Conservation (phyloP, 2,797 vertebrate genomes). For the Pseudomugil tenellus region DNA sequence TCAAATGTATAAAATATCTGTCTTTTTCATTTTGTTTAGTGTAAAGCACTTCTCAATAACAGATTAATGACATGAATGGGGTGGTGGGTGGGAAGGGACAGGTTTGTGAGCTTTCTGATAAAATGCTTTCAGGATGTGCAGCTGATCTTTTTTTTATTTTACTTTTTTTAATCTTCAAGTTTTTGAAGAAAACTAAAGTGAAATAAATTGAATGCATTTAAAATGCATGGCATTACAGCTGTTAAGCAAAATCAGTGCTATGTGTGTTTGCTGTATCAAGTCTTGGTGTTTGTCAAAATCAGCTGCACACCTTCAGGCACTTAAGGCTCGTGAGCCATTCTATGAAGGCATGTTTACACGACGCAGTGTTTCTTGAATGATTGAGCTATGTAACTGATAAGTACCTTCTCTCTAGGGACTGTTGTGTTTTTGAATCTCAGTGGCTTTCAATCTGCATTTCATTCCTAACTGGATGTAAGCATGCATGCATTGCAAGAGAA, state of each 20-base stretch:
- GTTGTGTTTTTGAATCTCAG: conserved; percentile 56
- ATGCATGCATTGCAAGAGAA: conserved; percentile 80
- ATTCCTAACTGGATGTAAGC: conserved; percentile 67
- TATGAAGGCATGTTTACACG: conserved; percentile 82
- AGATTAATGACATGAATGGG: conserved; percentile 33
- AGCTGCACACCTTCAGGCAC: conserved; percentile 54
- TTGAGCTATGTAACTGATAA: conserved; percentile 67
- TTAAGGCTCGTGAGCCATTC: conserved; percentile 59
- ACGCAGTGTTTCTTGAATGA: conserved; percentile 69
- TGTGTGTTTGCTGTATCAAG: conserved; percentile 25
- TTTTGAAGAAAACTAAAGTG: conserved; percentile 1
- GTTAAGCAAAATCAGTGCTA: conserved; percentile 9
- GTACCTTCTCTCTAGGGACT: conserved; percentile 46
- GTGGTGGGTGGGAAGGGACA: conserved; percentile 27
- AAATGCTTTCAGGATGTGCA: conserved; percentile 52
- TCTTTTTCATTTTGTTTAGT: conserved; percentile 52
- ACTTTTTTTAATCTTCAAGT: conserved; percentile 13
- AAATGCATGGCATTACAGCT: conserved; percentile 19
- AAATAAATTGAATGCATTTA: conserved; percentile 14
- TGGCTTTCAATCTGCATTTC: conserved; percentile 66
- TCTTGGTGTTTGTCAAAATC: conserved; percentile 52
- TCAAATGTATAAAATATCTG: conserved; percentile 63
- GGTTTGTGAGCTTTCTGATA: conserved; percentile 32
- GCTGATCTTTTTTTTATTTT: conserved; percentile 34
- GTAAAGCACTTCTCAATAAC: conserved; percentile 55